Conservation (phyloP, 2,113 vertebrate species). For the Peucedramus taeniatus region DNA sequence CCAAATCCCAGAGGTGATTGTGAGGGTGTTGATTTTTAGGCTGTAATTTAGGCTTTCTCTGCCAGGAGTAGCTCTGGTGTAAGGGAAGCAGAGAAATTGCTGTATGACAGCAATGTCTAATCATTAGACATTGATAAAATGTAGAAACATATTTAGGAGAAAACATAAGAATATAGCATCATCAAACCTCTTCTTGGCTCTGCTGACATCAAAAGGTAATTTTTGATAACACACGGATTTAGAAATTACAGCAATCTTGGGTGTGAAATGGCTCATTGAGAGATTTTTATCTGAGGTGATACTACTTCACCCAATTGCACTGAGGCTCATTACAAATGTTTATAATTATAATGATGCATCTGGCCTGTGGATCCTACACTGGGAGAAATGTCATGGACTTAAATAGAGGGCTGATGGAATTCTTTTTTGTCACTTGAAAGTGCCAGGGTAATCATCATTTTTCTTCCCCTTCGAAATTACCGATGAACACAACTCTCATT, state of each 20-base stretch:
- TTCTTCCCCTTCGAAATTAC: slow-evolving; percentile 39
- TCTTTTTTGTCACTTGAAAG: slow-evolving; percentile 37
- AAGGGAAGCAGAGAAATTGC: background rate
- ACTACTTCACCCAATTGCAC: background rate
- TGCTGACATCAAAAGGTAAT: slow-evolving; percentile 1
- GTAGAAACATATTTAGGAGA: background rate
- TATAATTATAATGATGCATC: background rate
- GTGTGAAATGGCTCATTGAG: background rate
- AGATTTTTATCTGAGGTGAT: slow-evolving; percentile 17
- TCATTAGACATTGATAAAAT: background rate
- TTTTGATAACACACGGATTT: slow-evolving; percentile 9
- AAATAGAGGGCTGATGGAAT: background rate
- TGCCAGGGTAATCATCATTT: slow-evolving; percentile 37
- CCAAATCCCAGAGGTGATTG: background rate
- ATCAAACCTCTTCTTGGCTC: background rate
- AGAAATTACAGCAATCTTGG: slow-evolving; percentile 18
- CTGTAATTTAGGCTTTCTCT: background rate
- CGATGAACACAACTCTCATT: slow-evolving; percentile 33
- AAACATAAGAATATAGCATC: background rate
- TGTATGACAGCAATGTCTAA: background rate
- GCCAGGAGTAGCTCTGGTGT: background rate
- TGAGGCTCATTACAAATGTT: background rate
- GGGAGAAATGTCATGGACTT: background rate
- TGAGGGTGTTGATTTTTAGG: background rate
- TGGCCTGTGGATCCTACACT: background rate